A percentile compares a stretch with the other conserved stretches of the same genome.
These are phyloP conservation scores for Aporophyla nigra DNA, from an alignment of 2,888 invertebrate species.

Conservation along the genomic window DNA sequence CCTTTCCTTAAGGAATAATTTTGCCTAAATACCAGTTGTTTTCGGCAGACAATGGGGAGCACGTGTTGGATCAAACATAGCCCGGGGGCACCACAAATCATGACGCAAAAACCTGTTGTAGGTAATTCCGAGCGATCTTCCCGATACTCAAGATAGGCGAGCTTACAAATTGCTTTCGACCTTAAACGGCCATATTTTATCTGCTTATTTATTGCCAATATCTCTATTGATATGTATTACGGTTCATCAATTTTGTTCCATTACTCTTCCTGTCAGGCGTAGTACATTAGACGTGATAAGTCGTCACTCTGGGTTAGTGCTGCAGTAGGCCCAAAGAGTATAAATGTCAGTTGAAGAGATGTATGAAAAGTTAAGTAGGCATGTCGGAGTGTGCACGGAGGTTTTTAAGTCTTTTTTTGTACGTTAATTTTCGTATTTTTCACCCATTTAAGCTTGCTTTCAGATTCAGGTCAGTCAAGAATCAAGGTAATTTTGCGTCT, in stretches of 20 bases:
- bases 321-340: constrained; percentile 15
- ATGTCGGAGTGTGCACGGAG: not conserved
- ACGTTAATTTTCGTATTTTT: not conserved
- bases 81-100: constrained; percentile 89
- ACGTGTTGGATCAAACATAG: constrained; percentile 86
- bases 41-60: constrained; percentile 80
- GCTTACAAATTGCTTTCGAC: constrained; percentile 88
- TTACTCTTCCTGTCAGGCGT: constrained; percentile 54
- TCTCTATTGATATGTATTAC: constrained; percentile 74
- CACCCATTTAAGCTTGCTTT: not conserved
- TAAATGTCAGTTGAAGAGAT: constrained; percentile 26
- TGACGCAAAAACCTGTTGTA: constrained; percentile 89
- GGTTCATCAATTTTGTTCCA: constrained; percentile 62
- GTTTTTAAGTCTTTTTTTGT: not conserved
- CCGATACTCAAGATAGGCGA: constrained; percentile 84
- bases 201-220: constrained; percentile 85
- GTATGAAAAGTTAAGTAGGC: constrained; percentile 11
- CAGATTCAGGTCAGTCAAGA: not conserved
- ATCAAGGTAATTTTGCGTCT: too few relatives aligned
- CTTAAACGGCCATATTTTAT: constrained; percentile 88
- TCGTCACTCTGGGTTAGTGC: constrained; percentile 37
- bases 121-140: constrained; percentile 86
- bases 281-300: constrained; percentile 51
- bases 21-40: constrained; percentile 86
- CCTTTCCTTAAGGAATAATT: constrained; percentile 79